A percentile compares a stretch with the other conserved stretches of the same genome.
Conservation (phyloP, 2,113 vertebrate species). For the Silurus asotus region DNA sequence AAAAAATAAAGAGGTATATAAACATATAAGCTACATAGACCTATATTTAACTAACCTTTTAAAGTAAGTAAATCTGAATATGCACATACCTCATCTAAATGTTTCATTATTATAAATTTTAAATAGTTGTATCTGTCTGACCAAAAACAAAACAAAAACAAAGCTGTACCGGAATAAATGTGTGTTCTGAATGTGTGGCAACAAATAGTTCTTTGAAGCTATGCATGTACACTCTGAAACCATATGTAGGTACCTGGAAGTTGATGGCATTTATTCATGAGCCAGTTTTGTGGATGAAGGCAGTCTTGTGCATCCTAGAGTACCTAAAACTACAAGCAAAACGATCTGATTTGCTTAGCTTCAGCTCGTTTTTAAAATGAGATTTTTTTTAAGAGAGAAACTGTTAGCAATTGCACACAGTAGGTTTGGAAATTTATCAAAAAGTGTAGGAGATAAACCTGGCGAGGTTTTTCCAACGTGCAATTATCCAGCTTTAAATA, state of each 20-base stretch:
- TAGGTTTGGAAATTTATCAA: too few relatives aligned
- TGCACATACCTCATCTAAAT: too few relatives aligned
- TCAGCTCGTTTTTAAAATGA: neutral
- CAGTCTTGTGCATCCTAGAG: neutral
- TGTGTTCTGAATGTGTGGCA: constrained; percentile 4
- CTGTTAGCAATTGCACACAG: neutral
- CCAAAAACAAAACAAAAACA: neutral
- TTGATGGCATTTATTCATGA: neutral
- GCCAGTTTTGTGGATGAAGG: neutral
- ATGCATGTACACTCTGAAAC: neutral
- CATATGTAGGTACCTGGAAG: neutral
- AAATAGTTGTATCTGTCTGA: neutral
- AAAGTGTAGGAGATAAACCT: too few relatives aligned
- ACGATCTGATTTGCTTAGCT: neutral
- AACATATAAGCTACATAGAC: too few relatives aligned
- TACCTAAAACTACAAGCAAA: neutral
- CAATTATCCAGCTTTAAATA: neutral
- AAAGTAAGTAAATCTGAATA: too few relatives aligned
- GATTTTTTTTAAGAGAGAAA: neutral
- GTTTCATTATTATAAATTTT: too few relatives aligned
- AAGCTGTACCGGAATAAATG: neutral
- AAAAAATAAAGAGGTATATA: too few relatives aligned
- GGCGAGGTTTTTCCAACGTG: neutral
- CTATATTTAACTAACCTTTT: too few relatives aligned
- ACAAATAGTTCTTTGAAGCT: neutral